Conservation (phyloP, 2,797 vertebrate species). For the Triplophysa bombifrons region DNA sequence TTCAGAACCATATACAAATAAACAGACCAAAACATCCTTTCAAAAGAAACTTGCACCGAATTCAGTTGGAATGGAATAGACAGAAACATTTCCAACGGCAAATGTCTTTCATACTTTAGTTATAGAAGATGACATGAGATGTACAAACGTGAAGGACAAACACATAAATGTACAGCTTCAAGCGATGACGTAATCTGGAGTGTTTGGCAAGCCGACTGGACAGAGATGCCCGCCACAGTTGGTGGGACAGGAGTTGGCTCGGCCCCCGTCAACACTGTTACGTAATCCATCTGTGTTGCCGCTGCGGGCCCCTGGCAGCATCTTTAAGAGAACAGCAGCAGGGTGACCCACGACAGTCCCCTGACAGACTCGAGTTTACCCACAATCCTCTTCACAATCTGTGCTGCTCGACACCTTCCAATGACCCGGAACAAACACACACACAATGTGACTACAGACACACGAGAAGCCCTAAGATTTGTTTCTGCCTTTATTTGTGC, state of each 20-base stretch:
- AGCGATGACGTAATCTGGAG: neutral
- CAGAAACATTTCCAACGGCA: neutral
- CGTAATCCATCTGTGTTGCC: conserved; percentile 50
- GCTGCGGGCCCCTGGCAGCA: conserved; percentile 17
- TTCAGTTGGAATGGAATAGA: neutral
- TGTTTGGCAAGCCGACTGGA: neutral
- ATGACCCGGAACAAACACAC: conserved; percentile 40
- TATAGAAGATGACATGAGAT: neutral
- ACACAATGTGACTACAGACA: conserved; percentile 19
- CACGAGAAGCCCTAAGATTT: neutral
- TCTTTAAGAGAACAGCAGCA: neutral
- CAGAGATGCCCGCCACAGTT: neutral
- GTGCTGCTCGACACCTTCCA: conserved; percentile 27
- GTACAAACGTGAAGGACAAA: neutral
- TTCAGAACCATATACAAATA: neutral
- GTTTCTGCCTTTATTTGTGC: neutral
- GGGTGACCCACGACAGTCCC: conserved; percentile 22
- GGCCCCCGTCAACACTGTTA: conserved; percentile 19
- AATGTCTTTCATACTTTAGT: neutral
- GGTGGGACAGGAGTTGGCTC: conserved; percentile 6
- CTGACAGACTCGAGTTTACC: neutral
- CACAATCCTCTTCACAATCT: conserved; percentile 28
- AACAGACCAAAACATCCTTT: neutral
- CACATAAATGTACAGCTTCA: neutral
- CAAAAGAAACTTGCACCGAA: neutral